Base-by-base conservation (phyloP, 2,888 invertebrate species). In the Sarcophaga caerulescens region DNA sequence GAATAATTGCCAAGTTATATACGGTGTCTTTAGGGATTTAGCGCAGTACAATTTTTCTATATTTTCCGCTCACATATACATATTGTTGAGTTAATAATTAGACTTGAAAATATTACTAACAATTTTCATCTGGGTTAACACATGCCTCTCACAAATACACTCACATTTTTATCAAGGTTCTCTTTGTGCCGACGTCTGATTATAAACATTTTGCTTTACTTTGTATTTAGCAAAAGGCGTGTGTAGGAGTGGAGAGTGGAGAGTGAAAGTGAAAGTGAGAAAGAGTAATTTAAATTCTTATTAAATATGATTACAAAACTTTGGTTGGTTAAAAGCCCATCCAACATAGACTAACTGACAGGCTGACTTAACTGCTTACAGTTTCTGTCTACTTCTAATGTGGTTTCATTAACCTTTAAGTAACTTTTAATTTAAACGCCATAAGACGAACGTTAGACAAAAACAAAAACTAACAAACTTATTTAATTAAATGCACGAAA, bases 361-460 rank as follows among this genome's bases (percentile, higher is more conserved):
- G 65, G 14, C 45, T 83, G 59, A 44, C 47, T 81, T 83, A 59
- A 23, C 47, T 68, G 66, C 59, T 66, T 4, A 75, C 75, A 81
- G 69, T 75, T 83, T 78, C 17, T 82, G 77, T 79, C 69, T 82
- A 74, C 85, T 85, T 45, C 80, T 83, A 85, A 85, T 83, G 85
- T 74, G 85, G 83, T 85, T 85, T 80, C 80, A 80, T 85, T 85
- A 85, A 85, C 85, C 83, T 83, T 80, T 83, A 85, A 83, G 83
- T 83, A 85, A 85, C 85, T 85, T 85, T 85, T 85, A 82, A 85
- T 85, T 82, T 85, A 83, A 85, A 79, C 71, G 71, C 66, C 79
- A 73, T 65, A 85, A 77, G 83, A 74, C 73, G 59, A 71, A 75
- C 65, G 65, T 80, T 75, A 81, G 76, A 66, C 65, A 60, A 74